A percentile compares a stretch with the other conserved stretches of the same genome.
These are phyloP conservation scores for Bembecia ichneumoniformis DNA, from an alignment of 2,888 invertebrate species.

Conservation along the genomic window DNA sequence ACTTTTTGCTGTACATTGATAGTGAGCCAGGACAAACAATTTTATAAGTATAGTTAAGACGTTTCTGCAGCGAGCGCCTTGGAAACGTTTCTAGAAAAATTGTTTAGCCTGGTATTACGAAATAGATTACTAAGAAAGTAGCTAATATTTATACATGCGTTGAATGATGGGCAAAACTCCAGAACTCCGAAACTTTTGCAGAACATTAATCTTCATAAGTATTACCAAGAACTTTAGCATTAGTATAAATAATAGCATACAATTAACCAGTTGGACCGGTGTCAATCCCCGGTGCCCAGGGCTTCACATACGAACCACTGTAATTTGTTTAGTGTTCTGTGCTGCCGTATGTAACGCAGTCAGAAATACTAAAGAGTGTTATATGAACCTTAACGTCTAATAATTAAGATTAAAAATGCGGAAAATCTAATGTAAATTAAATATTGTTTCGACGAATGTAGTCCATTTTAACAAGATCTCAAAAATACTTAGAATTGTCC, in stretches of 20 bases:
- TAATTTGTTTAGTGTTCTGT: constrained; percentile 8
- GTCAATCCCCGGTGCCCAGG: constrained; percentile 25
- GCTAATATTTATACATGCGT: background rate
- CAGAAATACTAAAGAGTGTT: background rate
- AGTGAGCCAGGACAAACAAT: too few species aligned
- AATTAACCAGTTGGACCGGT: constrained; percentile 35
- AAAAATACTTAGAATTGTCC: background rate
- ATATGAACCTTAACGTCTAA: background rate
- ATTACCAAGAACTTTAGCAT: constrained; percentile 23
- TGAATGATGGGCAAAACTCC: background rate
- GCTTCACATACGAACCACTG: constrained; percentile 19
- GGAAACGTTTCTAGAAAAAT: too few species aligned
- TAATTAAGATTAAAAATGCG: background rate
- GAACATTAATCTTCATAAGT: constrained; percentile 34
- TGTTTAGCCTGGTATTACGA: too few species aligned
- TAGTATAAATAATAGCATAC: constrained; percentile 27
- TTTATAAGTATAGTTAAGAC: too few species aligned
- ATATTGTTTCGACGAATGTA: background rate
- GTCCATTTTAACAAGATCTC: background rate
- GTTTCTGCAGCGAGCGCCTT: constrained; percentile 1
- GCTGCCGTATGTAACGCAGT: background rate
- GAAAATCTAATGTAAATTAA: background rate
- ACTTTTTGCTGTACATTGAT: too few species aligned
- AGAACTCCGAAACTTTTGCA: background rate
- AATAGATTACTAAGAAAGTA: too few species aligned